These are phyloP conservation scores for Drosophila nr. medialis DNA, from an alignment of 2,888 invertebrate genomes.

Conservation along the genomic window DNA sequence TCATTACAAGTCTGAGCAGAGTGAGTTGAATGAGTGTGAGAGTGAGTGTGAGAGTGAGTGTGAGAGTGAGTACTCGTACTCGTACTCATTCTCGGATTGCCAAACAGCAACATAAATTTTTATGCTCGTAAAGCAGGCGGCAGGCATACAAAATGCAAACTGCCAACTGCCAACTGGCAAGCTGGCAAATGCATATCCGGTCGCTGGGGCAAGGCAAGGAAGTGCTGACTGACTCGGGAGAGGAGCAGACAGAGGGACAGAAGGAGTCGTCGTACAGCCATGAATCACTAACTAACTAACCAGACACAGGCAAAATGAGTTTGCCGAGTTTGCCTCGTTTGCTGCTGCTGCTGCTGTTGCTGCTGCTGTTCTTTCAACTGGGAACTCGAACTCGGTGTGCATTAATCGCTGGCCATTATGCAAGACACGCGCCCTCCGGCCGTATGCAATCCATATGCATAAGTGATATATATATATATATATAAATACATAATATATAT, in stretches of 20 bases:
- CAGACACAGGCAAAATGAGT: conserved; percentile 54
- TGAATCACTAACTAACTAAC: conserved; percentile 72
- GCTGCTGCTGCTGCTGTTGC: conserved; percentile 1
- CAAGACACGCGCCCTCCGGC: conserved; percentile 77
- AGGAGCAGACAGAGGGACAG: not conserved
- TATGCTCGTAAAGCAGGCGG: conserved; percentile 43
- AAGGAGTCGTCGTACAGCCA: conserved; percentile 39
- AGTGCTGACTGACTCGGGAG: conserved; percentile 37
- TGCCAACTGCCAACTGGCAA: conserved; percentile 48
- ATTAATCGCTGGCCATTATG: conserved; percentile 74
- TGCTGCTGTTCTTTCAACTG: conserved; percentile 13
- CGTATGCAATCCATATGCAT: conserved; percentile 69
- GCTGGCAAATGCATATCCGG: conserved; percentile 73
- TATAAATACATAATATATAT: not conserved
- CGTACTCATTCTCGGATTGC: conserved; percentile 17
- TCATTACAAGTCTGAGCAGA: conserved; percentile 28
- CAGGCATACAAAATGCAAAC: conserved; percentile 51
- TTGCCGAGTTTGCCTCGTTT: conserved; percentile 55
- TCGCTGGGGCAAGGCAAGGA: conserved; percentile 59
- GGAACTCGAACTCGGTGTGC: conserved; percentile 30
- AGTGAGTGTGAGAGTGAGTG: not conserved
- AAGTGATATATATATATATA: conserved; percentile 20
- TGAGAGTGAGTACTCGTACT: not conserved
- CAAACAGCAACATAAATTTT: conserved; percentile 47
- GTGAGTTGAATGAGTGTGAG: conserved; percentile 1